Base-by-base conservation (phyloP, 2,113 vertebrate genomes). In the Dipodomys spectabilis region DNA sequence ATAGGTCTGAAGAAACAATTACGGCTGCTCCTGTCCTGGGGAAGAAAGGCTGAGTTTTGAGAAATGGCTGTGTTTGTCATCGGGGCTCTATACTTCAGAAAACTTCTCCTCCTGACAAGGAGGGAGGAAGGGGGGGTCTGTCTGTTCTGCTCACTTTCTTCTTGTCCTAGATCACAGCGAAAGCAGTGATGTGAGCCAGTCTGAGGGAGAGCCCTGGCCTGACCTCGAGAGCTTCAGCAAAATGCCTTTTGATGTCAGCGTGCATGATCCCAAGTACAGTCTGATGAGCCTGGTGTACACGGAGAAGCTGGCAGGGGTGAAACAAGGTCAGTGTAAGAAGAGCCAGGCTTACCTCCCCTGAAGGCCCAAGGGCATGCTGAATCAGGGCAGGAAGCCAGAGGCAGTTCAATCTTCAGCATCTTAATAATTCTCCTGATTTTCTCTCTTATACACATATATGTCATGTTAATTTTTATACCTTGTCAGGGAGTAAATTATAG, bases 141-240 rank as follows among this genome's bases (percentile, higher is more conserved):
- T 44, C 93, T 80, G n/a, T 65, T 65, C 86, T 86, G 60, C 49
- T 15, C 44, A 30, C 71, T 78, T 73, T n/a, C 71, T 72, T 79
- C 79, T 95, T 91, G 32, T 96, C 98, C 86, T 93, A 99, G 98
- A 96, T 94, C 94, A 96, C 35, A 83, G 96, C 22, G 98, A 99
- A 74, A 98, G 83, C 77, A 92, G 96, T 1, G 98, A 98, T 44
- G 91, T 96, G 32, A 97, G 97, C 62, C 97, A 98, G 84, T 95
- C 97, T 1, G 97, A 97, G 90, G 98, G 95, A 0, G 98, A 97
- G 81, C 98, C 98, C 84, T 99, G 99, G 99, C 99, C 99, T 0
- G 99, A 99, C 96, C 98, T 99, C n/a, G 99, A 99, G 97, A 98
- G 98, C 45, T 98, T 99, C 95, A 98, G 98, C 94, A 99, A 99